Conservation (phyloP, 2,888 invertebrate species). For the Cordylochernes scorpioides region DNA sequence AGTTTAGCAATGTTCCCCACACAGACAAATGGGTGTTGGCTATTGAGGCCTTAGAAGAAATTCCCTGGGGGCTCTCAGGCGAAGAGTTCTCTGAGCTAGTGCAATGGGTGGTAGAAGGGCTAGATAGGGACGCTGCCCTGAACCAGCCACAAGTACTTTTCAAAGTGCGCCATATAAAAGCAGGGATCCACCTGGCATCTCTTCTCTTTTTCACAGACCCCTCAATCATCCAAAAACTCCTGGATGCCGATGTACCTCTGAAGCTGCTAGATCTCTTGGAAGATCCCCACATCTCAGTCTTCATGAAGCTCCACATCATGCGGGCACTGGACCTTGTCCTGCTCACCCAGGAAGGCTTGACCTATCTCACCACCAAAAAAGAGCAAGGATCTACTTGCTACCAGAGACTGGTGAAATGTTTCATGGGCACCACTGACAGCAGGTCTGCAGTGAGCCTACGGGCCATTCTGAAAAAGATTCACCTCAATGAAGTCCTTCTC, state of each 20-base stretch:
- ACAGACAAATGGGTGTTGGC: slow-evolving; percentile 74
- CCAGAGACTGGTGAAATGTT: too few relatives aligned
- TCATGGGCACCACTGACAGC: too few relatives aligned
- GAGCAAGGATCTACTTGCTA: too few relatives aligned
- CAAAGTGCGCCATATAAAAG: slow-evolving; percentile 77
- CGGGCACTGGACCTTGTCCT: too few relatives aligned
- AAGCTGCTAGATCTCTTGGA: too few relatives aligned
- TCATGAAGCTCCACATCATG: too few relatives aligned
- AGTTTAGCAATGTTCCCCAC: slow-evolving; percentile 71
- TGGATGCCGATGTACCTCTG: too few relatives aligned
- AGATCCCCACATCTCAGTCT: too few relatives aligned
- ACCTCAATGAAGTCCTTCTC: slow-evolving; percentile 47
- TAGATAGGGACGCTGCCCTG: slow-evolving; percentile 54
- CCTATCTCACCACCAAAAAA: too few relatives aligned
- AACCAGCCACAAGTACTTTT: slow-evolving; percentile 61
- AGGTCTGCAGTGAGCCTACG: slow-evolving; percentile 44
- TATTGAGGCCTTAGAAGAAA: slow-evolving; percentile 44
- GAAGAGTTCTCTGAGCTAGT: slow-evolving; percentile 28
- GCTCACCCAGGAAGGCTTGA: too few relatives aligned
- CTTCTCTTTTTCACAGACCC: slow-evolving; percentile 32
- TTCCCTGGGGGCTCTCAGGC: slow-evolving; percentile 31
- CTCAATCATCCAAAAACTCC: slow-evolving; percentile 31
- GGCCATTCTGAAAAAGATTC: slow-evolving; percentile 53
- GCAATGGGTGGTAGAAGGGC: slow-evolving; percentile 38
- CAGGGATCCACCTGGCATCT: slow-evolving; percentile 57